Base-by-base conservation (phyloP, 1,140 invertebrate genomes). In the Dryas iulia region DNA sequence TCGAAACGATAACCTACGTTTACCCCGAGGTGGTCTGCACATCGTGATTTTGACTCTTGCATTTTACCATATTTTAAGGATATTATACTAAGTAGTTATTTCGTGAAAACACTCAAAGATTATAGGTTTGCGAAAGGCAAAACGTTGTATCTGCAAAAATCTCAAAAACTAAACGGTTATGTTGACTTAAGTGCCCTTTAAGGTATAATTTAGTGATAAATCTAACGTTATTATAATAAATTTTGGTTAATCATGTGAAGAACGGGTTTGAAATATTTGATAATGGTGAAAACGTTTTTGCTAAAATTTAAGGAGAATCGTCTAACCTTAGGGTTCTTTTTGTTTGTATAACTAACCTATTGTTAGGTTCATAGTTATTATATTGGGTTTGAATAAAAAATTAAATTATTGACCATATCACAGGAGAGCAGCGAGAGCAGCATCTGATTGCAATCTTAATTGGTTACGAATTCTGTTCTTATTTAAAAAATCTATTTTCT, bases 1-100 rank as follows among this genome's bases (percentile, higher is more conserved):
- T 66, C 74, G 53, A 74, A 79, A 76, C 58, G 72, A 73, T 58
- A 59, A 70, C 64, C 68, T 66, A 60, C 68, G 56, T 67, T 70
- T 68, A 62, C 59, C 58, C 70, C 24, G 33, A 24, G 26, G 64
- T 26, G 18, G 23, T n/a, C 39, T 47, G 1, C 14, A 47, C 14
- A 21, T 47, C 18, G 39, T 47, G 18, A 35, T 65, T 39, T 54
- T 26, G 47, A n/a, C 35, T 57, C 26, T 10, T 47, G 24, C 35
- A 47, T 61, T 31, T 63, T 31, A 54, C n/a, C 26, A 54, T 63
- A 53, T 59, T 25, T 56, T 59, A 62, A 25, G 14, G 28, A 59
- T 18, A 26, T 54, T 58, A 56, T 31, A 11, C 35, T 3, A 61
- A 52, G 39, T 61, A 25, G 21, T 47, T 18, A 2, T 47, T 47